Conservation (phyloP, 2,888 invertebrate genomes). For the Papilio demoleus region DNA sequence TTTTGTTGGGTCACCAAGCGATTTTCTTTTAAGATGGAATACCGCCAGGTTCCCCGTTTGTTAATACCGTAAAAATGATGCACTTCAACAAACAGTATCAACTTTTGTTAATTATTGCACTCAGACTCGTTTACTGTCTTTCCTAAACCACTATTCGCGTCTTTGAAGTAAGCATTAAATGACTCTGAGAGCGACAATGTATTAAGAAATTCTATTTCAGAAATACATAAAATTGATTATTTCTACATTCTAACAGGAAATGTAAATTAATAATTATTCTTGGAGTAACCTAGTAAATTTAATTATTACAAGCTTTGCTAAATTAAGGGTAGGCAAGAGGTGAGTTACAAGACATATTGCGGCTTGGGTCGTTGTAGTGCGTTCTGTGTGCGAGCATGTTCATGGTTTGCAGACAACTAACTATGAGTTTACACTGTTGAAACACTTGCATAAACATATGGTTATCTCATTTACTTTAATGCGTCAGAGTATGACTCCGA, state of each 20-base stretch:
- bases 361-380: conserved; percentile 38
- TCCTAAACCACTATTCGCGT: background rate
- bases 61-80: too few species aligned
- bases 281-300: conserved; percentile 56
- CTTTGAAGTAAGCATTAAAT: background rate
- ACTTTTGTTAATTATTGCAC: too few species aligned
- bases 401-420: conserved; percentile 42
- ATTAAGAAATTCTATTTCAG: background rate
- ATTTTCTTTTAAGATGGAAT: too few species aligned
- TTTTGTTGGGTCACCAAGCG: too few species aligned
- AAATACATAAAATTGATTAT: background rate
- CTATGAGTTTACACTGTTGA: too few species aligned
- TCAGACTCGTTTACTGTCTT: too few species aligned
- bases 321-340: conserved; percentile 75
- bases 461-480: too few species aligned
- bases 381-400: conserved; percentile 51
- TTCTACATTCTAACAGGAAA: background rate
- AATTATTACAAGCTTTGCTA: conserved; percentile 74
- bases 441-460: too few species aligned
- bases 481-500: too few species aligned
- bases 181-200: background rate
- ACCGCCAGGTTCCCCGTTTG: too few species aligned
- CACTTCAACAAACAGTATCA: too few species aligned
- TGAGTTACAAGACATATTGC: conserved; percentile 57
- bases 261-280: background rate